Evolutionary conservation across 1,140 invertebrate species (phyloP).

Genomic region (Lucilia cuprina): DNA sequence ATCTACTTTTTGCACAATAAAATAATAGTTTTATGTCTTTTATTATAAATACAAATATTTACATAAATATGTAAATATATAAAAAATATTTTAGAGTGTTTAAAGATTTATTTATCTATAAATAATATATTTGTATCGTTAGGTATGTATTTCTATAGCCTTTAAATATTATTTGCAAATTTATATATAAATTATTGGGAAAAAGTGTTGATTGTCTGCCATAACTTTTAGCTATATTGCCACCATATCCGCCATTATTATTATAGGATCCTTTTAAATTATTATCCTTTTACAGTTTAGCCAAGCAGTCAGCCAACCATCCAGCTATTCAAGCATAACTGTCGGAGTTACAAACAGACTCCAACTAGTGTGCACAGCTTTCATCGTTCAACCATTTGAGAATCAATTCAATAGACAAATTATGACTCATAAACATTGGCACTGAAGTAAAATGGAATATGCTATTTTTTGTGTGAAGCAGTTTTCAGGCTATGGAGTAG

Average conservation of each 20-base stretch:
- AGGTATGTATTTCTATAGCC: too few species aligned
- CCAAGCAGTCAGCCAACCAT: background rate
- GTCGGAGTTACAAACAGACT: background rate
- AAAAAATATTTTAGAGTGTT: too few species aligned
- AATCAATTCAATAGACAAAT: background rate
- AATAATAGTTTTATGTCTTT: constrained; percentile 3
- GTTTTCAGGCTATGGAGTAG: background rate
- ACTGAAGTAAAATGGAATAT: background rate
- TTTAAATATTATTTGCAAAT: too few species aligned
- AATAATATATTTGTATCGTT: too few species aligned
- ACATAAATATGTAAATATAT: background rate
- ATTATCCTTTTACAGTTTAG: background rate
- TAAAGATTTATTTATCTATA: too few species aligned
- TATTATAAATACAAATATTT: background rate
- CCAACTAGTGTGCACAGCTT: background rate
- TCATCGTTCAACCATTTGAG: background rate
- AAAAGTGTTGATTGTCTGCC: background rate
- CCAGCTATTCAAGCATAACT: background rate
- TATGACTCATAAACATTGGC: background rate
- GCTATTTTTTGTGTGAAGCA: background rate
- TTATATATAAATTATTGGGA: background rate
- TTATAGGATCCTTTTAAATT: background rate
- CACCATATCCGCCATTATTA: background rate
- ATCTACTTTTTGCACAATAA: background rate
- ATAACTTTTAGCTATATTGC: background rate